Conservation (phyloP, 2,888 invertebrate genomes). For the Horisme vitalbata region DNA sequence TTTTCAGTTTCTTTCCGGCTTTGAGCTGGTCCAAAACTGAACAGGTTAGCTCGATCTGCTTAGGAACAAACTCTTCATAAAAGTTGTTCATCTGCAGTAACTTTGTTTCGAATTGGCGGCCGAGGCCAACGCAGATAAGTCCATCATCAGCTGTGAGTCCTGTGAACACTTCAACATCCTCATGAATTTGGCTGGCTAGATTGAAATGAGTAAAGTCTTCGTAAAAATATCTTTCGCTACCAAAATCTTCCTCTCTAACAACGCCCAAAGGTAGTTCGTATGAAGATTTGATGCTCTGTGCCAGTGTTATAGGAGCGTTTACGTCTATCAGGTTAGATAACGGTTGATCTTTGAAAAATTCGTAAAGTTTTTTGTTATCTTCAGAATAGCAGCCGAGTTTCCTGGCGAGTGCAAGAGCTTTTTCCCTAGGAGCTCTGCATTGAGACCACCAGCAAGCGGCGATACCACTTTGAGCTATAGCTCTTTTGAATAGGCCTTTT, state of each 20-base stretch:
- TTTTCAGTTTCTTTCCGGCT: constrained; percentile 38
- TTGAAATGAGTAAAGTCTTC: constrained; percentile 48
- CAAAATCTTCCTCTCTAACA: constrained; percentile 47
- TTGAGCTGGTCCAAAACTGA: constrained; percentile 33
- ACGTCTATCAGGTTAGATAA: constrained; percentile 30
- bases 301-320: constrained; percentile 31
- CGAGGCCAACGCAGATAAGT: constrained; percentile 12
- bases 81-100: constrained; percentile 15
- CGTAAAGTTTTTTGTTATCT: constrained; percentile 39
- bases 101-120: constrained; percentile 15
- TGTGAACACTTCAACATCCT: constrained; percentile 83
- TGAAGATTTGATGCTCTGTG: constrained; percentile 28
- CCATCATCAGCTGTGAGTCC: constrained; percentile 25
- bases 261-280: constrained; percentile 35
- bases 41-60: constrained; percentile 27
- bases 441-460: constrained; percentile 82
- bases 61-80: constrained; percentile 34
- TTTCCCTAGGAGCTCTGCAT: constrained; percentile 68
- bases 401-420: constrained; percentile 46
- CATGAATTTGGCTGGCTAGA: constrained; percentile 71
- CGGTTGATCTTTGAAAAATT: constrained; percentile 44
- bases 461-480: constrained; percentile 87
- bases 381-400: constrained; percentile 44
- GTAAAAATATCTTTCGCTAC: constrained; percentile 47
- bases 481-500: constrained; percentile 55